Percentiles rank a stretch among this genome's conserved stretches.
phyloP scores from a whole-genome alignment of 2,113 vertebrate genomes.

The Prinia subflava region DNA sequence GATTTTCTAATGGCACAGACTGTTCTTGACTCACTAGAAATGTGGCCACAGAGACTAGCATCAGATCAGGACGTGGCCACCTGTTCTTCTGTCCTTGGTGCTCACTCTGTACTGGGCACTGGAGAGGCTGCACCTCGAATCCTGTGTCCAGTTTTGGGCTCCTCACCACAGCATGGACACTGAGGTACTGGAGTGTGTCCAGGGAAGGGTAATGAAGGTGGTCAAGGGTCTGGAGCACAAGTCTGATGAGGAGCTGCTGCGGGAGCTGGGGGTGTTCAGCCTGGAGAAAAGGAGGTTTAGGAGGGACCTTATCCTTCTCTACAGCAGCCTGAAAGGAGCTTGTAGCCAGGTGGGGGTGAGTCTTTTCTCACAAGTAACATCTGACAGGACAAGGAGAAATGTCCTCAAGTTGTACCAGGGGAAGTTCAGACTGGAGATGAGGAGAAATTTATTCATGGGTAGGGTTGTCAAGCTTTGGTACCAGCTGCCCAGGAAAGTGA shows the following conservation, averaged over 20 bases:
- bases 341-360: rapidly evolving
- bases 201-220: not conserved
- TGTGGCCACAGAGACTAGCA: not conserved
- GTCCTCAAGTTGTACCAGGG: not conserved
- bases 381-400: not conserved
- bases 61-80: not conserved
- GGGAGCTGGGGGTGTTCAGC: not conserved
- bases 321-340: not conserved
- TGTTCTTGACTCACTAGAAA: not conserved
- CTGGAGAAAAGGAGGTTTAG: not conserved
- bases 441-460: not conserved
- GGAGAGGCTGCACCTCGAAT: not conserved
- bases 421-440: not conserved
- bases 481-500: not conserved
- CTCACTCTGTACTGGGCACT: not conserved
- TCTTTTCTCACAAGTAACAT: not conserved
- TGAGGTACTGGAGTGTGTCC: not conserved
- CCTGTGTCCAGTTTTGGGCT: not conserved
- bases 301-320: not conserved
- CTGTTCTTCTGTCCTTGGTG: not conserved
- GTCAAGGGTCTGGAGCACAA: not conserved
- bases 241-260: not conserved
- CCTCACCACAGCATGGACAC: not conserved
- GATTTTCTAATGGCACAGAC: not conserved
- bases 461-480: not conserved